These are phyloP conservation scores for Megalurothrips usitatus DNA, from an alignment of 2,888 invertebrate genomes.

Conservation along the genomic window DNA sequence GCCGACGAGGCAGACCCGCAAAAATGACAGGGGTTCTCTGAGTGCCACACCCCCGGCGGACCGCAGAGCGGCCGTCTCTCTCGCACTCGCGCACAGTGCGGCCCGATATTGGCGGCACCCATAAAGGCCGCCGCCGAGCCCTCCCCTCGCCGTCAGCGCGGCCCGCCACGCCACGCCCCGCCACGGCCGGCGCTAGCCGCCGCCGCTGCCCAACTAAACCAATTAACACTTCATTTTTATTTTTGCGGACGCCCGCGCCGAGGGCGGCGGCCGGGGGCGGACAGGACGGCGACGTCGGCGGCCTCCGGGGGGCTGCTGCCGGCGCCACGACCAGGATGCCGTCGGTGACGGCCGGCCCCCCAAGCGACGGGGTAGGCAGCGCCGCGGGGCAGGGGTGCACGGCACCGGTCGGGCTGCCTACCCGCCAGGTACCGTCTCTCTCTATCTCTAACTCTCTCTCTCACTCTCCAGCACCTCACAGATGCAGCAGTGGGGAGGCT, in stretches of 20 bases:
- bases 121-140: too few relatives aligned
- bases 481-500: not conserved
- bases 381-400: too few relatives aligned
- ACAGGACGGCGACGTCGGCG: not conserved
- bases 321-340: not conserved
- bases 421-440: too few relatives aligned
- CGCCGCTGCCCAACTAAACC: not conserved
- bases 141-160: too few relatives aligned
- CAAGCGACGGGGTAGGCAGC: too few relatives aligned
- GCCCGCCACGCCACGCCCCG: not conserved
- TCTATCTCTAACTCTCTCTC: not conserved
- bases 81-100: too few relatives aligned
- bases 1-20: not conserved
- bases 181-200: not conserved
- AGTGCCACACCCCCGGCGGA: not conserved
- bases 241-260: not conserved
- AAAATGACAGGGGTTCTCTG: not conserved
- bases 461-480: not conserved
- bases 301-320: not conserved
- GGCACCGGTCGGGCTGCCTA: too few relatives aligned
- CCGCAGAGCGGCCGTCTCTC: not conserved
- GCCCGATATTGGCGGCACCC: too few relatives aligned
- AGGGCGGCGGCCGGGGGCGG: not conserved
- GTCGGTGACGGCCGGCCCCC: too few relatives aligned
- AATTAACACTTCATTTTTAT: constrained; percentile 27